Base-by-base conservation (phyloP, 1,140 invertebrate genomes). In the Zelostemma sp. region DNA sequence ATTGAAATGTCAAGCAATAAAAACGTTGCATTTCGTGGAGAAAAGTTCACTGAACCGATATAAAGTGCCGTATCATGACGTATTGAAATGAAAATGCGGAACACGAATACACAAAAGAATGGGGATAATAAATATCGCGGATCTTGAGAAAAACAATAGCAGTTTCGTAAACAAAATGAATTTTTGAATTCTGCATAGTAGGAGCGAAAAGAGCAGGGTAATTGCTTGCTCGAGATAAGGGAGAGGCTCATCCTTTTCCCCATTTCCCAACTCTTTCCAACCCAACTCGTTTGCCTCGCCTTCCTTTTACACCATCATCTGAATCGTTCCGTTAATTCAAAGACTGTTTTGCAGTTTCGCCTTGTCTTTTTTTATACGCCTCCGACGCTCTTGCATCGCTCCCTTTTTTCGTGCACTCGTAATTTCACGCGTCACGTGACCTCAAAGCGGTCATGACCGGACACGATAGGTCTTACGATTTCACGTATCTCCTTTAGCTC, bases 361-460 rank as follows among this genome's bases (percentile, higher is more conserved):
- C 48, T 49, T 59, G 45, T 57, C 58, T 57, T 54, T 60, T 21
- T 41, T 15, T 15, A 43, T 49, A 16, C 9, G 21, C 8, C 21
- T 25, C 45, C n/a, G 31, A 4, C 60, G 11, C 18, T 48, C 48
- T 45, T 57, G 16, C 51, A 15, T 25, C 33, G 14, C 12, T 61
- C 67, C 58, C 47, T 35, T 15, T 16, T 57, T 47, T 48, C 19
- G 21, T 47, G 53, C 48, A 62, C 68, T 66, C 69, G 67, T 75
- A 72, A 76, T 78, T 79, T 79, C 73, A 78, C 76, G 76, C 76
- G 70, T 67, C 74, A 70, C 71, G 71, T 76, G 68, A 74, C 61
- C 74, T 77, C 71, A 75, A 79, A 79, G 74, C 75, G 66, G 68
- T 68, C 49, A 46, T 50, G 51, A 57, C 66, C 57, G 57, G 67